Conservation (phyloP, 2,888 invertebrate species). For the Biston betularia region DNA sequence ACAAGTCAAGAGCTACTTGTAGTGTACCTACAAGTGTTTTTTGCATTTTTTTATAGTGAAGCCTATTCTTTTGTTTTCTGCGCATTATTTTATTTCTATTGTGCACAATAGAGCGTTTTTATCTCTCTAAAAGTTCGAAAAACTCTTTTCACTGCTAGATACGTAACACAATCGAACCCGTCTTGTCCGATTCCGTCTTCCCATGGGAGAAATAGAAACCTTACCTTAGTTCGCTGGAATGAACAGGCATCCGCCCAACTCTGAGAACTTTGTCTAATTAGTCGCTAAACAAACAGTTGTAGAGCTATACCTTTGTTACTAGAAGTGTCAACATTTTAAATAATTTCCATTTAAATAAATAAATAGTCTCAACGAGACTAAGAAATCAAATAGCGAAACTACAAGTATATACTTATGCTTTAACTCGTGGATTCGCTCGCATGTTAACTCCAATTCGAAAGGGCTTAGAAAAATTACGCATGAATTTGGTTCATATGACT, state of each 20-base stretch:
- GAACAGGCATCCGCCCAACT: constrained; percentile 59
- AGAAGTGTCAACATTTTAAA: constrained; percentile 46
- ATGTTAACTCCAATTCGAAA: too few species aligned
- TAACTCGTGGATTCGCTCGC: too few species aligned
- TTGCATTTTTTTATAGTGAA: too few species aligned
- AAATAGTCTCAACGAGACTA: background rate
- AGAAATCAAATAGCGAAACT: too few species aligned
- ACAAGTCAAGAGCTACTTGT: too few species aligned
- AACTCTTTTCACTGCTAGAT: background rate
- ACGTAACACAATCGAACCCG: constrained; percentile 7
- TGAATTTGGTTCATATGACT: too few species aligned
- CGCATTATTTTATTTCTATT: too few species aligned
- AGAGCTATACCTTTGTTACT: constrained; percentile 46
- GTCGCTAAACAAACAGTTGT: constrained; percentile 68
- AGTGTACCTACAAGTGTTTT: too few species aligned
- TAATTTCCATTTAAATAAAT: background rate
- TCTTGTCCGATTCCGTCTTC: constrained; percentile 37
- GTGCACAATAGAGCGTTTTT: too few species aligned
- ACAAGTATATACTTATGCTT: too few species aligned
- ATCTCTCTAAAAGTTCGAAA: background rate
- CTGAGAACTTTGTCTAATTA: constrained; percentile 69
- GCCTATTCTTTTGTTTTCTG: too few species aligned
- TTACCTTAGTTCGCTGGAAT: constrained; percentile 54
- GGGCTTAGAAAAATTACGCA: too few species aligned
- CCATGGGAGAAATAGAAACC: constrained; percentile 57